Evolutionary conservation across 2,113 vertebrate genomes (phyloP), one percentile per base, ranked within the genome.

Genomic region (Paraplagusia blochii): DNA sequence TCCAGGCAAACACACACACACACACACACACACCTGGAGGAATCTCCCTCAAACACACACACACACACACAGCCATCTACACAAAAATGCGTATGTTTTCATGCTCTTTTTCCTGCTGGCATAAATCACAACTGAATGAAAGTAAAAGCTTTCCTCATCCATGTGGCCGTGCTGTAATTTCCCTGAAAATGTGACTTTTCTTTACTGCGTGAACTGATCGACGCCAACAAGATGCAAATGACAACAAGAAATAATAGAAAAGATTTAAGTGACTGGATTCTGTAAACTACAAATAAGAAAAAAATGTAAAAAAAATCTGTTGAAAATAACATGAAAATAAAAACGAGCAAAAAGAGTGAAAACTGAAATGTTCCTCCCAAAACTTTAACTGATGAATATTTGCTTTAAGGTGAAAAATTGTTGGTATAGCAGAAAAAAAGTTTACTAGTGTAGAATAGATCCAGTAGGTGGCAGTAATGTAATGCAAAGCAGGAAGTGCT

Each of bases 1-100:
- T 14, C 2, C 18, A 62, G 58, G 68, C 58, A 74, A 66, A 79
- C 65, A 58, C 63, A 74, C 68, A 81, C 71, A 63, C 36, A 64
- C 44, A 61, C 57, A 66, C 46, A 49, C 46, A 59, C 34, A 40
- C 13, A 29, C 14, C 22, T 29, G 22, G 22, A 29, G 22, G 22
- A 29, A 29, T 29, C 22, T n/a, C n/a, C 38, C 18, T 44, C 36
- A 58, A 16, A 57, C 45, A 59, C 29, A 51, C 53, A 53, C 22
- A 43, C 38, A 60, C 44, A 55, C 47, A 44, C 40, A 57, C 5
- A 62, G 4, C 5, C 35, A 45, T 39, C 45, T 61, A 67, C 15
- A 66, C 49, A 64, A 39, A 46, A 7, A 69, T 47, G 36, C 36
- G 44, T 19, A 18, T 1, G 6, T 36, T 63, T 76, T 46, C n/a